These are phyloP conservation scores for Thryonomys swinderianus DNA, from an alignment of 2,113 vertebrate species.

Conservation along the genomic window DNA sequence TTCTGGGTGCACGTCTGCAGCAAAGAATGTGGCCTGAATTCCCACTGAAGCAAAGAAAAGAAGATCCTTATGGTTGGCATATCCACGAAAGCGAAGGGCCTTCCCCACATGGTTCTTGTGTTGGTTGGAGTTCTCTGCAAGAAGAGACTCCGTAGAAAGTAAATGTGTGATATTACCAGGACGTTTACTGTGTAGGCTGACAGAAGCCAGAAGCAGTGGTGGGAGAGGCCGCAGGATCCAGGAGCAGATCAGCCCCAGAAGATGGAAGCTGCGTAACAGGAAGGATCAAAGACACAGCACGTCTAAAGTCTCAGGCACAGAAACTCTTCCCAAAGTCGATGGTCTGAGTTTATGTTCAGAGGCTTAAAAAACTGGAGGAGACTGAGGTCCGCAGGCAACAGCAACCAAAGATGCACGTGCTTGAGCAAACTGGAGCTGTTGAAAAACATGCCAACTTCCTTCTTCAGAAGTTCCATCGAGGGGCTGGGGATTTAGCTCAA, in stretches of 20 bases:
- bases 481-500: too few species aligned
- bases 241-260: neutral
- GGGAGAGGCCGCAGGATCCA: neutral
- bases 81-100: neutral
- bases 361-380: neutral
- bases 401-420: neutral
- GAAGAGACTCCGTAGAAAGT: neutral
- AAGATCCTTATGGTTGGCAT: rapidly evolving
- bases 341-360: neutral
- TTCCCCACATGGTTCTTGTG: neutral
- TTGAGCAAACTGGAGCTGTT: neutral
- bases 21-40: neutral
- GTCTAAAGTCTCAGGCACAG: neutral
- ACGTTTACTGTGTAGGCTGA: neutral
- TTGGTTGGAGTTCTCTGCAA: neutral
- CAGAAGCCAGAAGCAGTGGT: neutral
- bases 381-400: neutral
- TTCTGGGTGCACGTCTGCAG: neutral
- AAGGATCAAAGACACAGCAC: neutral
- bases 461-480: too few species aligned
- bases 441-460: neutral
- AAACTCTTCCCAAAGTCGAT: neutral
- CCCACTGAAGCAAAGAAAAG: neutral
- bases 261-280: neutral
- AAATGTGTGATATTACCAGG: neutral